These are phyloP conservation scores for Taenioides sp. DNA, from an alignment of 2,797 vertebrate genomes.

Conservation along the genomic window DNA sequence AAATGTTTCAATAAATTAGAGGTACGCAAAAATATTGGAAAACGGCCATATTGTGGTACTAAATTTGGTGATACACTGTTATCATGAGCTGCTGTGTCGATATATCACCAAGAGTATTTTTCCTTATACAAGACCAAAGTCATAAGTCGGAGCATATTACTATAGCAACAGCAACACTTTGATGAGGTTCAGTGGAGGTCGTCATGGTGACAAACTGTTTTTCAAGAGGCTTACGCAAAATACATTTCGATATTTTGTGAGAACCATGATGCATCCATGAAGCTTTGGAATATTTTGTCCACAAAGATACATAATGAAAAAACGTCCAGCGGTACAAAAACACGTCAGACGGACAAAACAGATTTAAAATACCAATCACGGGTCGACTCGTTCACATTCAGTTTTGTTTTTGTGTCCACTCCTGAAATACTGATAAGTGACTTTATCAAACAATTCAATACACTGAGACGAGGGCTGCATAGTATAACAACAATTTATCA, in stretches of 20 bases:
- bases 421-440: conserved; percentile 43
- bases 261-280: neutral
- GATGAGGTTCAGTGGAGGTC: conserved; percentile 1
- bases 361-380: conserved; percentile 29
- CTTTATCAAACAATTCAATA: conserved; percentile 19
- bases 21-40: too few species aligned
- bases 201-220: conserved; percentile 37
- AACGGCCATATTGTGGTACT: too few species aligned
- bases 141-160: conserved; percentile 21
- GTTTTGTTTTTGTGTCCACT: conserved; percentile 36
- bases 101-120: too few species aligned
- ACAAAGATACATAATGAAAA: conserved; percentile 26
- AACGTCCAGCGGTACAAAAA: conserved; percentile 35
- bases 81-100: too few species aligned
- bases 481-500: neutral
- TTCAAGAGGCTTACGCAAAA: conserved; percentile 17
- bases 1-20: too few species aligned
- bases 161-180: conserved; percentile 47
- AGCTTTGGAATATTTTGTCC: conserved; percentile 15
- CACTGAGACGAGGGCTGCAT: conserved; percentile 20
- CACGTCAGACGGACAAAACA: conserved; percentile 28
- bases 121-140: conserved; percentile 16
- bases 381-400: conserved; percentile 50
- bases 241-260: neutral
- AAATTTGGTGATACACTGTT: too few species aligned